phyloP scores from a whole-genome alignment of 2,888 invertebrate genomes.

The Erebia ligea region DNA sequence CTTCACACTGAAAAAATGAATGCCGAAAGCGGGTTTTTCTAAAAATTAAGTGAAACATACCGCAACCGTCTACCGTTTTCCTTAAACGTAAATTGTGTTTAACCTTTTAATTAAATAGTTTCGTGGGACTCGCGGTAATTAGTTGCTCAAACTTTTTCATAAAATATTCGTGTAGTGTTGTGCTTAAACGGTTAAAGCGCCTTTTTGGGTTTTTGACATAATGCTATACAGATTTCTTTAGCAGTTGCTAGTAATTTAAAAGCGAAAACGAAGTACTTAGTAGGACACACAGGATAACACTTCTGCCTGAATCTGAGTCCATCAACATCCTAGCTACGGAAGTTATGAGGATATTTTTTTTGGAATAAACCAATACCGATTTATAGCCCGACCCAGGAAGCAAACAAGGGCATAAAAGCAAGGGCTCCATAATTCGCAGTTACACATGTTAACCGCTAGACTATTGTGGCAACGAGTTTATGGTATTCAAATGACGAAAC shows the following conservation, averaged over 20 bases:
- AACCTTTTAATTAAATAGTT: conserved; percentile 21
- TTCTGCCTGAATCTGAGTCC: too few species aligned
- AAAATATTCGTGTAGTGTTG: background rate
- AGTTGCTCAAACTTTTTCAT: conserved; percentile 17
- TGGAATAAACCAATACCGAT: too few species aligned
- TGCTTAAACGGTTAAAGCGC: background rate
- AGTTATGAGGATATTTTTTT: too few species aligned
- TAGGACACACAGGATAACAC: too few species aligned
- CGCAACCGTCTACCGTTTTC: conserved; percentile 11
- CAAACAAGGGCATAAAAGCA: too few species aligned
- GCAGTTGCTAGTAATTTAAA: background rate
- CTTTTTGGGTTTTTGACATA: background rate
- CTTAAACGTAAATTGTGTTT: conserved; percentile 21
- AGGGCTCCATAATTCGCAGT: too few species aligned
- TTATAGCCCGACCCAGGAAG: too few species aligned
- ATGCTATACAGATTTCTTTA: background rate
- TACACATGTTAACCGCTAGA: too few species aligned
- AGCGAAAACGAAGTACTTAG: too few species aligned
- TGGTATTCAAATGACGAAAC: too few species aligned
- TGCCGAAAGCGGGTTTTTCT: conserved; percentile 8
- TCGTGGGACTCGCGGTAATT: conserved; percentile 16
- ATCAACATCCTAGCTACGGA: too few species aligned
- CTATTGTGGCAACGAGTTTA: too few species aligned
- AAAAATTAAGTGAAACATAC: conserved; percentile 17
- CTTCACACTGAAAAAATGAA: conserved; percentile 7